Base-by-base conservation (phyloP, 2,797 vertebrate species). In the Neopelma chrysocephalum region DNA sequence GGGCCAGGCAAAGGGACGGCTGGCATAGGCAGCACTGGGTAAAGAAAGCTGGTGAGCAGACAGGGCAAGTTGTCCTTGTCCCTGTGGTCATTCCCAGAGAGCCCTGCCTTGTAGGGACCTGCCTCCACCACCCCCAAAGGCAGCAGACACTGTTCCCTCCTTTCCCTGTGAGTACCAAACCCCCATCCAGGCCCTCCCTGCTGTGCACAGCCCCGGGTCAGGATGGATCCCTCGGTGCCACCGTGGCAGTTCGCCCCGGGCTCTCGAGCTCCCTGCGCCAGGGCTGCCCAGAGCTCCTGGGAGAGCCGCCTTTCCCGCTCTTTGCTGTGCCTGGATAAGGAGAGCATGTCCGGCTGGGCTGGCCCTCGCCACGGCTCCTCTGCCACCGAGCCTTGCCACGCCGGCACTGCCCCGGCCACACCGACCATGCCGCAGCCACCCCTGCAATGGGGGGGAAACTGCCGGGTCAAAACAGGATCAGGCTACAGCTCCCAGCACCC, bases 131-230 rank as follows among this genome's bases (percentile, higher is more conserved):
- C 29, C 48, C 50, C 17, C 16, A 53, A 32, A 61, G 15, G 47
- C 2, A 2, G 20, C 38, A 77, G 54, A 61, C 36, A 9, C 15
- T 3, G 48, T 51, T 10, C 17, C 23, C 23, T 15, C 1, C 11
- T 36, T 38, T 53, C 64, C 11, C 25, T 12, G 5, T 8, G 38
- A n/a, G 20, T 64, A 76, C 66, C 34, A 54, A 69, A 60, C 6
- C 38, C 36, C 27, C 12, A 8, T 38, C n/a, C 50, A 21, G 26
- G 34, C 27, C 21, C 26, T 42, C 20, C 38, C 32, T 1, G 1
- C 25, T 0, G 0, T 3, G 3, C 18, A 6, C 31, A 58, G 84
- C 53, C 43, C 32, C 1, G 17, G 16, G 9, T 36, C 0, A 0
- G 61, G 57, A 62, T 0, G 0, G 32, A 77, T 32, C 43, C 45